Evolutionary conservation across 2,888 invertebrate species (phyloP), one percentile per base, ranked within the genome.

Genomic region (Andrena flavipes): DNA sequence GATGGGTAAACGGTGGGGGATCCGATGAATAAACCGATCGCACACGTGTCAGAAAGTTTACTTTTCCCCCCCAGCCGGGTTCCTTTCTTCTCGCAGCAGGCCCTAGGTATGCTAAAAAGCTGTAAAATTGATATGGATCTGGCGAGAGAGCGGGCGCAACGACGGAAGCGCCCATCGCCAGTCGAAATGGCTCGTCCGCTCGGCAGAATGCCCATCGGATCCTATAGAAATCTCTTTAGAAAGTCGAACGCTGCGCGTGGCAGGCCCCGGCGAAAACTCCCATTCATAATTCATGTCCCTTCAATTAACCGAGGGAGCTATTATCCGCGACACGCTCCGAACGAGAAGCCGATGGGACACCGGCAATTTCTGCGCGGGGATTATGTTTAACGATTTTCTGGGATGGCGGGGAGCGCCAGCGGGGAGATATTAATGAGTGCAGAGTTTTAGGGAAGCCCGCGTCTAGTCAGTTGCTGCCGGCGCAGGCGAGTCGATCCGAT

Each of bases 401-500:
- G 23, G 23, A 4, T 0, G 8, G 56, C 20, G 56, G 23, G 4
- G 16, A 23, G 1, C 10, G 10, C n/a, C 3, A 0, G 16, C 33
- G 20, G 2, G 16, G 26, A 3, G 20, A 33, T 62, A n/a, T 42
- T 42, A 54, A 49, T 6, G 16, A 42, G 33, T 20, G 13, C 26
- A 2, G 72, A 56, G 33, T 42, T 42, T 42, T 64, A 20, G 51
- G 5, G 42, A 2, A 10, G 26, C 13, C 23, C 16, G 51, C 7
- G 16, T 33, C 71, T 80, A 77, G 73, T 83, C 62, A 70, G 72
- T 59, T 59, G 59, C 62, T 16, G 48, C 63, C 33, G 29, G 29
- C 33, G 30, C 23, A 3, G 35, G 56, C 6, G 65, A 79, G 73
- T 65, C 63, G 64, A 54, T n/a, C 56, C 82, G 67, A 86, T 84